phyloP scores from a whole-genome alignment of 2,888 invertebrate genomes.

The Eristalis tenax region DNA sequence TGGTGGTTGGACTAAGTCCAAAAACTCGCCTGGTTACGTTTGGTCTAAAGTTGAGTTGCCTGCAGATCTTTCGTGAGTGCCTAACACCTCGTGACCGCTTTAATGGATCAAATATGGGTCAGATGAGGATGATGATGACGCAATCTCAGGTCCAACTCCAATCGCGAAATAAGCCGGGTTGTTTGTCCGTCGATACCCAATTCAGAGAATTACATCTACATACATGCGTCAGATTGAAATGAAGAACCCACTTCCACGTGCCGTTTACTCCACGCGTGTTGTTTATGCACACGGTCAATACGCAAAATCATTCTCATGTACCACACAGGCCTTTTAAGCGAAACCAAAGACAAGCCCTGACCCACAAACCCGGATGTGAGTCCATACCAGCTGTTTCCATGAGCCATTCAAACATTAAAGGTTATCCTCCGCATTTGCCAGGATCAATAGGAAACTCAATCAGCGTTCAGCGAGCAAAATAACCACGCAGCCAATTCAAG shows the following conservation, averaged over 20 bases:
- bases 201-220: too few relatives aligned
- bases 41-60: too few relatives aligned
- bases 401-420: not conserved
- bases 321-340: not conserved
- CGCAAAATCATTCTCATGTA: not conserved
- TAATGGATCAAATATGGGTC: too few relatives aligned
- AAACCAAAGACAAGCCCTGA: not conserved
- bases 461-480: not conserved
- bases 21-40: too few relatives aligned
- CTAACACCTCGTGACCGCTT: too few relatives aligned
- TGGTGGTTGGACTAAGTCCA: too few relatives aligned
- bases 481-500: not conserved
- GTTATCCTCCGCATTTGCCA: not conserved
- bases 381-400: not conserved
- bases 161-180: too few relatives aligned
- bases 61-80: too few relatives aligned
- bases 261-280: not conserved
- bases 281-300: not conserved
- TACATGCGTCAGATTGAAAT: not conserved
- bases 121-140: too few relatives aligned
- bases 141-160: too few relatives aligned
- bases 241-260: not conserved
- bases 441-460: not conserved
- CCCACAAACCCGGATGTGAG: not conserved
- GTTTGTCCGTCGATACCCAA: too few relatives aligned